Base-by-base conservation (phyloP, 2,113 vertebrate genomes). In the Odontesthes bonariensis region DNA sequence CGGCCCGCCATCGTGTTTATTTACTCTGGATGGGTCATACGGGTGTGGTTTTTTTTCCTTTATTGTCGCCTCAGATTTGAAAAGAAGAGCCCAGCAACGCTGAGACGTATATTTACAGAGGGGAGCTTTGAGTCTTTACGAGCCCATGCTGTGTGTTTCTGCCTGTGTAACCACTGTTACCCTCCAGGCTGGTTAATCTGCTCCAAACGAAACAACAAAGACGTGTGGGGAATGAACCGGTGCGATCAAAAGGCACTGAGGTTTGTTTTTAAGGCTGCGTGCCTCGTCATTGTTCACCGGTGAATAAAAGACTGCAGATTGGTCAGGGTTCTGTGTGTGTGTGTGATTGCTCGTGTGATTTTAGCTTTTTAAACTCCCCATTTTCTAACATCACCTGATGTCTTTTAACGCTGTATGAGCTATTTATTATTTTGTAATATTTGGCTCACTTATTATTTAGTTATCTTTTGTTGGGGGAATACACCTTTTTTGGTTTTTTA, bases 1-100 rank as follows among this genome's bases (percentile, higher is more conserved):
- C 13, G 65, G 83, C 70, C 55, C 67, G 83, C 57, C 35, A 59
- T 86, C 69, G 46, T 56, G 53, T 86, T 52, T 80, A 66, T 87
- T 88, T 82, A 70, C 79, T 58, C 46, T 35, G 47, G 17, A 54
- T 22, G 60, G 76, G 70, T 72, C 73, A 49, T 9, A 61, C 2
- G 67, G 82, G 71, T 51, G 82, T 55, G 78, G 66, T 70, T 86
- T 38, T 38, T 35, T 38, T 6, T 38, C 10, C 5, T 38, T 88
- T 69, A 58, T 53, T 79, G 57, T 85, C 47, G 1, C 10, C 49
- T 20, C 23, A 63, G 56, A 66, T 69, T 65, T 66, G 55, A 63
- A 72, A 61, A 42, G 27, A 57, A 55, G 51, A 60, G 32, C 53
- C 46, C 6, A 35, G 47, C 16, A 3, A 52, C 6, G 2, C 35